Conservation (phyloP, 2,888 invertebrate species). For the Aricia artaxerxes region DNA sequence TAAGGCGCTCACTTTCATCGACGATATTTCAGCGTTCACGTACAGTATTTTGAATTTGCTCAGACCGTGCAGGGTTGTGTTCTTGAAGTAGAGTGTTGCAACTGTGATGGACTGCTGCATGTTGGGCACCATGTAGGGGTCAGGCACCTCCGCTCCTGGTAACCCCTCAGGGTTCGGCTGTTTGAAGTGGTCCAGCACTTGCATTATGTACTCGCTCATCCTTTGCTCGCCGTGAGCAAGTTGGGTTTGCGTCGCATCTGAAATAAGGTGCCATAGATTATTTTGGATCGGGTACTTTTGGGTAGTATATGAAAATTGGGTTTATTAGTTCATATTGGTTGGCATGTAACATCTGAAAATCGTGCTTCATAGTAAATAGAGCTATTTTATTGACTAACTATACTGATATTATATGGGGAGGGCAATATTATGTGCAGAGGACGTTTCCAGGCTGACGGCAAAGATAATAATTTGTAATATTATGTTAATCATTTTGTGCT, state of each 20-base stretch:
- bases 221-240: slow-evolving; percentile 80
- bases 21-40: slow-evolving; percentile 85
- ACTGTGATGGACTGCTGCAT: slow-evolving; percentile 86
- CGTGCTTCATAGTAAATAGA: too few relatives aligned
- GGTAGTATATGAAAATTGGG: too few relatives aligned
- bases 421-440: too few relatives aligned
- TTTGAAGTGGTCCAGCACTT: slow-evolving; percentile 88
- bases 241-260: slow-evolving; percentile 35
- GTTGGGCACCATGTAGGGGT: slow-evolving; percentile 89
- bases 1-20: slow-evolving; percentile 80
- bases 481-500: too few relatives aligned
- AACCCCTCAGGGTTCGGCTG: slow-evolving; percentile 89
- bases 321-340: too few relatives aligned
- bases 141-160: slow-evolving; percentile 89
- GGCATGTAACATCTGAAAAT: too few relatives aligned
- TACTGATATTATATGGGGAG: too few relatives aligned
- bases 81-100: slow-evolving; percentile 84
- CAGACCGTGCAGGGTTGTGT: slow-evolving; percentile 86
- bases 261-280: background rate
- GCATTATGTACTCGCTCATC: slow-evolving; percentile 85
- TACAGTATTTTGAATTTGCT: slow-evolving; percentile 88
- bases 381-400: too few relatives aligned
- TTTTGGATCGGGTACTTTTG: too few relatives aligned
- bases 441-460: too few relatives aligned
- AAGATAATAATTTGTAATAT: too few relatives aligned